A percentile compares a stretch with the other conserved stretches of the same genome.
Evolutionary conservation across 2,797 vertebrate genomes (phyloP).

Genomic region (Nothura maculosa): DNA sequence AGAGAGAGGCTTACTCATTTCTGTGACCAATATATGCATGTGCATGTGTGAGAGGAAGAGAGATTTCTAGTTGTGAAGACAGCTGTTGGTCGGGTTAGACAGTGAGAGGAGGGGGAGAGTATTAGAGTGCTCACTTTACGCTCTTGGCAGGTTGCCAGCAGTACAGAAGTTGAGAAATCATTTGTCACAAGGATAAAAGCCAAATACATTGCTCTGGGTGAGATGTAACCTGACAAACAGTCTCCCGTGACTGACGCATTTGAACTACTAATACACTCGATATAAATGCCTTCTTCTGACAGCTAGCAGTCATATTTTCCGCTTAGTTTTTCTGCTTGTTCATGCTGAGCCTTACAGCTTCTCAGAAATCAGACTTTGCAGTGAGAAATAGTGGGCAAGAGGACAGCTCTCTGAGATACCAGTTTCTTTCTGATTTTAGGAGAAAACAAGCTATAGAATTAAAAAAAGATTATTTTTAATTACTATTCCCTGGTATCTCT

Average conservation of each 20-base stretch:
- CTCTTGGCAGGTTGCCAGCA: conserved; percentile 38
- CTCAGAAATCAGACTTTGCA: conserved; percentile 2
- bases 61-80: neutral
- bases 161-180: conserved; percentile 68
- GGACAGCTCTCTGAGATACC: neutral
- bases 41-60: fast-evolving
- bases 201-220: conserved; percentile 63
- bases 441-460: neutral
- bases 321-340: conserved; percentile 57
- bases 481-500: neutral
- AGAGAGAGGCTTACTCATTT: neutral
- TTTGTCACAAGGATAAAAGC: conserved; percentile 75
- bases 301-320: conserved; percentile 55
- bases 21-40: fast-evolving
- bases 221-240: conserved; percentile 75
- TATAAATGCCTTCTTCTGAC: conserved; percentile 63
- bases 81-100: neutral
- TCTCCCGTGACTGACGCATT: conserved; percentile 63
- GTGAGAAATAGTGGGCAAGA: neutral
- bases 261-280: conserved; percentile 64
- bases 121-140: neutral
- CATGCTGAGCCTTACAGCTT: conserved; percentile 34
- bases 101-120: neutral
- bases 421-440: neutral
- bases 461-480: neutral